These are phyloP conservation scores for Rhabdophis nuchalis DNA, from an alignment of 2,797 vertebrate genomes.

Conservation along the genomic window DNA sequence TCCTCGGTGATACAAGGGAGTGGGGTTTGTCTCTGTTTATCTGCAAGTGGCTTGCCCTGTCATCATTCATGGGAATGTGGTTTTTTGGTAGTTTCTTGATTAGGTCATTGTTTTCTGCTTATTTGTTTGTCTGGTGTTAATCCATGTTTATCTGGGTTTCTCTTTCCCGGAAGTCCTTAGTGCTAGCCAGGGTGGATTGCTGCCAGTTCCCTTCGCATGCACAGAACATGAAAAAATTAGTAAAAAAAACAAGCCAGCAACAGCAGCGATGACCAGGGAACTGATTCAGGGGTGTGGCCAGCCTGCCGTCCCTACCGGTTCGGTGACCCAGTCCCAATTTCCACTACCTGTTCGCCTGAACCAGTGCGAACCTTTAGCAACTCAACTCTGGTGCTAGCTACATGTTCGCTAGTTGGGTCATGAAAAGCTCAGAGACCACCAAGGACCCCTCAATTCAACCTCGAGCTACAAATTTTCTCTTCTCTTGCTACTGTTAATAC, in stretches of 20 bases:
- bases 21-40: background rate
- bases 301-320: too few relatives aligned
- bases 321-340: too few relatives aligned
- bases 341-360: too few relatives aligned
- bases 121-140: background rate
- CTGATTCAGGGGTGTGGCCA: too few relatives aligned
- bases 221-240: too few relatives aligned
- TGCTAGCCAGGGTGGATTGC: background rate
- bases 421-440: background rate
- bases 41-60: background rate
- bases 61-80: background rate
- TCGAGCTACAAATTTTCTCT: background rate
- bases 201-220: too few relatives aligned
- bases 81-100: background rate
- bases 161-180: background rate
- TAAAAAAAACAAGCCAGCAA: too few relatives aligned
- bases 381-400: background rate
- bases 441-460: background rate
- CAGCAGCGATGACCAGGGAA: too few relatives aligned
- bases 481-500: background rate
- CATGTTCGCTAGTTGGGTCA: background rate
- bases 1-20: background rate
- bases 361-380: too few relatives aligned
- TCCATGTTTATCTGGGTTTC: background rate
- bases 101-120: background rate